These are phyloP conservation scores for Pseudocheirus occidentalis DNA, from an alignment of 2,797 vertebrate genomes.

Conservation along the genomic window DNA sequence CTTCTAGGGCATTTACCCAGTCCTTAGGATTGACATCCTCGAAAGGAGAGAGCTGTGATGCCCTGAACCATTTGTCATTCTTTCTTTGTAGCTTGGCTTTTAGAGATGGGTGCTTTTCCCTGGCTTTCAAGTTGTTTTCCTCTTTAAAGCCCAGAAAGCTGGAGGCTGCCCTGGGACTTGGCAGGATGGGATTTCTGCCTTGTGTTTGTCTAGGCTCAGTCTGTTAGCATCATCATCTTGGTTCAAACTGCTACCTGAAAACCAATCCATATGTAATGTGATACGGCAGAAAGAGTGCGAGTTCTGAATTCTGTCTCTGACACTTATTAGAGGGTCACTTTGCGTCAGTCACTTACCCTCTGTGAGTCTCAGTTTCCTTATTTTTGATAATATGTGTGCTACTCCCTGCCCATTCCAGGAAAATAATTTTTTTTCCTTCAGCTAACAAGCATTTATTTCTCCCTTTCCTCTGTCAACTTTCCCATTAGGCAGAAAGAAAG, in stretches of 20 bases:
- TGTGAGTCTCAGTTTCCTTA: not conserved
- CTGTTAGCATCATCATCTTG: not conserved
- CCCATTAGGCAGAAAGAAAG: not conserved
- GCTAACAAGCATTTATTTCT: not conserved
- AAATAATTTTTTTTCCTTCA: not conserved
- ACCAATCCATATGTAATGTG: not conserved
- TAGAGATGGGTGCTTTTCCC: not conserved
- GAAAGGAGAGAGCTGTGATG: not conserved
- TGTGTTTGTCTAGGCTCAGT: not conserved
- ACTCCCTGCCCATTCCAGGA: not conserved
- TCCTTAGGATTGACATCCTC: not conserved
- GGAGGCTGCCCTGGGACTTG: not conserved
- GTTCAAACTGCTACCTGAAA: not conserved
- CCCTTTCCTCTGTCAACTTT: not conserved
- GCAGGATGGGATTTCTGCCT: not conserved
- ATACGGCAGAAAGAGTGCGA: not conserved
- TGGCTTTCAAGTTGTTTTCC: not conserved
- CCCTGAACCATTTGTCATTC: accelerated
- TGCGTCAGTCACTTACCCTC: no score
- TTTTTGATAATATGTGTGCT: not conserved
- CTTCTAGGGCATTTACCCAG: not conserved
- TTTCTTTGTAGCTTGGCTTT: accelerated
- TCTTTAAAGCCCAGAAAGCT: not conserved
- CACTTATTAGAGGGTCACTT: not conserved
- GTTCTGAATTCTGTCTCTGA: not conserved